Base-by-base conservation (phyloP, 2,888 invertebrate genomes). In the Archaeoteleia sp. region DNA sequence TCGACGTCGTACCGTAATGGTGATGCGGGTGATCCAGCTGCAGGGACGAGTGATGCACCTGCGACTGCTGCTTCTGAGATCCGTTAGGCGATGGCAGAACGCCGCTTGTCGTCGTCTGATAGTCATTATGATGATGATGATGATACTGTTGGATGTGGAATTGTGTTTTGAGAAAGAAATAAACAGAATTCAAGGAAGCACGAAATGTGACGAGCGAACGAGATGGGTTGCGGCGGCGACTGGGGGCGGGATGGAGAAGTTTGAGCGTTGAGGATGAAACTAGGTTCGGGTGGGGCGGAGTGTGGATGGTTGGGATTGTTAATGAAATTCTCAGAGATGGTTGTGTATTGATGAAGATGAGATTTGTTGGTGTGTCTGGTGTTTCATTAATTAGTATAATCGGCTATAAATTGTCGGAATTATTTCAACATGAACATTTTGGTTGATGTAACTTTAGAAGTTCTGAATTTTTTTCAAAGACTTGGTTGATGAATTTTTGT, bases 71-170 rank as follows among this genome's bases (percentile, higher is more conserved):
- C 37, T 69, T 68, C n/a, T 72, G 66, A 32, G 66, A 60, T 9
- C 57, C 66, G 15, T 45, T 63, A 7, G 72, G 55, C 23, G 63
- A 61, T 10, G 65, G 66, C 40, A 73, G 55, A 8, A 48, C 68
- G 37, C 65, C 66, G 27, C 43, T 63, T 58, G 48, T 60, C 42
- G 73, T 75, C 72, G 77, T 68, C 70, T 79, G 78, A 61, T 79
- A 80, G 46, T 82, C 82, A 77, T 81, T 80, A 79, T 88, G 88
- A 57, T 75, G 76, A 49, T 75, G 71, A 10, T 67, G 68, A 5
- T 61, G 72, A 5, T 72, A 73, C 32, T n/a, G n/a, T n/a, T n/a
- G n/a, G n/a, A n/a, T n/a, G 12, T 17, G 29, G 30, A 35, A 45
- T 27, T 27, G n/a, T n/a, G n/a, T n/a, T n/a, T n/a, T n/a, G n/a